These are phyloP conservation scores for Phylloscopus trochiloides DNA, from an alignment of 2,113 vertebrate species.

Conservation along the genomic window DNA sequence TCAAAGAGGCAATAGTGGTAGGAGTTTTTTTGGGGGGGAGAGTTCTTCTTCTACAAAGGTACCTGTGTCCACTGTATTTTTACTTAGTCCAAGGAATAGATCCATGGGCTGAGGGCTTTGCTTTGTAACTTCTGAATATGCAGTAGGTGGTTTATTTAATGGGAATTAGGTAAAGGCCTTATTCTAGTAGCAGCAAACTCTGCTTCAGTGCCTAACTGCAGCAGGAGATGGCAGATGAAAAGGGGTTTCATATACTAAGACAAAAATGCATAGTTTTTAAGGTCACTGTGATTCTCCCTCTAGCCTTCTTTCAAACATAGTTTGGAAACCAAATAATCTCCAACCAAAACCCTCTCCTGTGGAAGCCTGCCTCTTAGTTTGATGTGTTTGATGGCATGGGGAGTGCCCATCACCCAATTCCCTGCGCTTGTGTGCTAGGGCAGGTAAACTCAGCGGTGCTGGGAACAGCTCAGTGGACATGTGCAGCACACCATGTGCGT, in stretches of 20 bases:
- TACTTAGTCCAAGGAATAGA: background rate
- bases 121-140: conserved; percentile 48
- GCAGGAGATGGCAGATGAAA: conserved; percentile 35
- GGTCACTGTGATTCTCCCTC: background rate
- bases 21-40: rapidly evolving
- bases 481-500: background rate
- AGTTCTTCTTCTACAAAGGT: background rate
- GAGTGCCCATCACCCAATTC: background rate
- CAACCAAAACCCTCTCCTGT: background rate
- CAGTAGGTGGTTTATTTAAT: conserved; percentile 31
- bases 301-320: background rate
- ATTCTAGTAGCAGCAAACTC: background rate
- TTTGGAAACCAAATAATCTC: background rate
- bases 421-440: rapidly evolving
- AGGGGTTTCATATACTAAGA: conserved; percentile 9
- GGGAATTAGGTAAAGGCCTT: conserved; percentile 27
- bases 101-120: conserved; percentile 5
- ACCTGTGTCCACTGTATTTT: background rate
- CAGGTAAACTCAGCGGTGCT: background rate
- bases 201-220: conserved; percentile 34
- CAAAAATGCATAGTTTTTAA: background rate
- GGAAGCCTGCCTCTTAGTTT: background rate
- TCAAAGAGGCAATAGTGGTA: background rate
- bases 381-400: background rate
- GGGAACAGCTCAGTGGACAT: background rate